Percentiles rank a stretch among this genome's conserved stretches.
These are phyloP conservation scores for Callosobruchus maculatus DNA, from an alignment of 2,888 invertebrate genomes.

Conservation along the genomic window DNA sequence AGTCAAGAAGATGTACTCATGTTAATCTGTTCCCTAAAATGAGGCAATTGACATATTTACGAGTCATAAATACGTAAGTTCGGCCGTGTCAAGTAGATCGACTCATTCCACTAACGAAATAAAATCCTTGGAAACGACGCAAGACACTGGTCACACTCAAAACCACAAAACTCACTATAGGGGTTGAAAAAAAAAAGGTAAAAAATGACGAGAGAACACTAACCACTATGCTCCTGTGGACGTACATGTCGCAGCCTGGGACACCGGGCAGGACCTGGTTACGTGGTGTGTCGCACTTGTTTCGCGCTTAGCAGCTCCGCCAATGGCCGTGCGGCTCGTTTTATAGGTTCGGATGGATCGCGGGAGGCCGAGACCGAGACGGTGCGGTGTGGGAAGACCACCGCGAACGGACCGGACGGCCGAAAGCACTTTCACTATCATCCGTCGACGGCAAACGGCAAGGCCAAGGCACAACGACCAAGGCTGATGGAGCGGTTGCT, in stretches of 20 bases:
- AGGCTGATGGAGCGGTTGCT: constrained; percentile 13
- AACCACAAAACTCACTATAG: not conserved
- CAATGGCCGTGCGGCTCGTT: constrained; percentile 17
- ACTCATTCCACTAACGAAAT: no score
- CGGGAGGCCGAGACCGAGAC: not conserved
- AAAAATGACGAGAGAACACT: constrained; percentile 52
- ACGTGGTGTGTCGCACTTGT: not conserved
- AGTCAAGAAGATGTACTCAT: no score
- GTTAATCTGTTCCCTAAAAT: no score
- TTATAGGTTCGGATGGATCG: constrained; percentile 38
- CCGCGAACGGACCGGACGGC: no score
- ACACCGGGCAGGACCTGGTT: constrained; percentile 30
- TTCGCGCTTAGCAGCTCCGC: not conserved
- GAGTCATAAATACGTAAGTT: no score
- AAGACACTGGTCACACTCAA: not conserved
- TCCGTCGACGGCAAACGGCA: no score
- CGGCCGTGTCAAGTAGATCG: no score
- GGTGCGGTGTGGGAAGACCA: constrained; percentile 10
- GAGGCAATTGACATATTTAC: no score
- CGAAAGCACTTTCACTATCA: constrained; percentile 25
- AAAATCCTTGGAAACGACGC: no score
- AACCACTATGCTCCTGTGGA: constrained; percentile 61
- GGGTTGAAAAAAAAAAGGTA: constrained; percentile 28
- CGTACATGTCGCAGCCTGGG: constrained; percentile 48
- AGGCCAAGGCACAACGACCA: constrained; percentile 41